Percentiles rank a stretch among this genome's conserved stretches.
These are phyloP conservation scores for Marisa cornuarietis DNA, from an alignment of 1,140 invertebrate species.

Conservation along the genomic window DNA sequence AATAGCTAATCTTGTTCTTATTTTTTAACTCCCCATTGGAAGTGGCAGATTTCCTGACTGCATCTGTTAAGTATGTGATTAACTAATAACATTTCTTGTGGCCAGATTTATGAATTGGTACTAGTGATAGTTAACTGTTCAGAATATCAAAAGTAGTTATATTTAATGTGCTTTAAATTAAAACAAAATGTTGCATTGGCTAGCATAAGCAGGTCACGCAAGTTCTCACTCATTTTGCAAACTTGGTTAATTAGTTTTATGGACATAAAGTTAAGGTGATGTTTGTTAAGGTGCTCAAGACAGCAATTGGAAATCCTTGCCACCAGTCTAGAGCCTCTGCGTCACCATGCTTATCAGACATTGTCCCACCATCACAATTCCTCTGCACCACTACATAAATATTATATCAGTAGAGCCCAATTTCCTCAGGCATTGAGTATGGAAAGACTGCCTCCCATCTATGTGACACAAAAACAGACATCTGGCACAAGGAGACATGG, in stretches of 20 bases:
- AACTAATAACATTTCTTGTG: too few relatives aligned
- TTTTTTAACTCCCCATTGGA: too few relatives aligned
- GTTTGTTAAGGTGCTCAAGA: conserved; percentile 43
- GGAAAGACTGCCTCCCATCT: neutral
- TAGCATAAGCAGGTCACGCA: neutral
- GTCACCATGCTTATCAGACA: conserved; percentile 54
- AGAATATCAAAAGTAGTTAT: neutral
- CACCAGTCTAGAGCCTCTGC: conserved; percentile 58
- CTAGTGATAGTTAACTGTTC: neutral
- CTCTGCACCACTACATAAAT: conserved; percentile 32
- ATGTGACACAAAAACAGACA: too few relatives aligned
- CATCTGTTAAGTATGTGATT: too few relatives aligned
- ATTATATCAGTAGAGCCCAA: conserved; percentile 13
- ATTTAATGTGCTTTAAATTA: neutral
- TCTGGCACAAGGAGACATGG: too few relatives aligned
- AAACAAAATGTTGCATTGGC: too few relatives aligned
- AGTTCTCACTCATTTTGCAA: neutral
- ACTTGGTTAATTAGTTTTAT: neutral
- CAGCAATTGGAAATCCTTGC: conserved; percentile 55
- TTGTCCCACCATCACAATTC: conserved; percentile 46
- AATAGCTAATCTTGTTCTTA: too few relatives aligned
- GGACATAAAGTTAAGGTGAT: neutral
- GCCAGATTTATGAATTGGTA: neutral
- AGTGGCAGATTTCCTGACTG: too few relatives aligned
- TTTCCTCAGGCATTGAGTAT: conserved; percentile 7